Conservation (phyloP, 2,888 invertebrate genomes). For the Aphodius granarius region DNA sequence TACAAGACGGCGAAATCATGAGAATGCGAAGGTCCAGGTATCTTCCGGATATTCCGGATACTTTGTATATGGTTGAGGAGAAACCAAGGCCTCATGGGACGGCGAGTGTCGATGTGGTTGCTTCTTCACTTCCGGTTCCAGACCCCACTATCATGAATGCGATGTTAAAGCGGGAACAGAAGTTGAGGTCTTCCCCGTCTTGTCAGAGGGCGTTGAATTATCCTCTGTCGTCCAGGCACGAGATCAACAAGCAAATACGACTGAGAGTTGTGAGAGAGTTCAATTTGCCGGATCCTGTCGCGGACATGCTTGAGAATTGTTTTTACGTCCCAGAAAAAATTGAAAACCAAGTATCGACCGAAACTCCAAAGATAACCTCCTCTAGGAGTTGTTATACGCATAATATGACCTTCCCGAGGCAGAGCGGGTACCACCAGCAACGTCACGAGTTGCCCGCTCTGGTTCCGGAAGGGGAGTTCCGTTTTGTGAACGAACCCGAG, state of each 20-base stretch:
- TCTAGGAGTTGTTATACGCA: conserved; percentile 59
- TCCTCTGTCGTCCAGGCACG: conserved; percentile 74
- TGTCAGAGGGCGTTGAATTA: conserved; percentile 78
- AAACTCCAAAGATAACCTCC: conserved; percentile 53
- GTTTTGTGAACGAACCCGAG: conserved; percentile 54
- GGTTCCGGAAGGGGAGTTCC: conserved; percentile 64
- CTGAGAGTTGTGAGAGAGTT: conserved; percentile 91
- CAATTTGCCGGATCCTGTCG: conserved; percentile 87
- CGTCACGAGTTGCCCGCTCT: conserved; percentile 66
- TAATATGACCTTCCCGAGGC: conserved; percentile 66
- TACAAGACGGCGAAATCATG: conserved; percentile 74
- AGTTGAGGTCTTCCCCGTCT: conserved; percentile 76
- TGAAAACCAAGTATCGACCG: conserved; percentile 42
- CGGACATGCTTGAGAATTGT: conserved; percentile 70
- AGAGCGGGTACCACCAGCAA: conserved; percentile 56
- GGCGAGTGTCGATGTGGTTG: conserved; percentile 65
- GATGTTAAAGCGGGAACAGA: conserved; percentile 84
- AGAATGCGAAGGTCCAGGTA: conserved; percentile 64
- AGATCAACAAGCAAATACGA: conserved; percentile 77
- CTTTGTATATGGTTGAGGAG: conserved; percentile 85
- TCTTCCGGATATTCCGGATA: conserved; percentile 87
- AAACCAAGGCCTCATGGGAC: conserved; percentile 55
- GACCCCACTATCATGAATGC: conserved; percentile 74
- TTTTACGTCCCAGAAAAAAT: conserved; percentile 48
- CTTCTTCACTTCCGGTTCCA: conserved; percentile 72